Evolutionary conservation across 2,797 vertebrate genomes (phyloP).

Genomic region (Hozukius guyotensis): DNA sequence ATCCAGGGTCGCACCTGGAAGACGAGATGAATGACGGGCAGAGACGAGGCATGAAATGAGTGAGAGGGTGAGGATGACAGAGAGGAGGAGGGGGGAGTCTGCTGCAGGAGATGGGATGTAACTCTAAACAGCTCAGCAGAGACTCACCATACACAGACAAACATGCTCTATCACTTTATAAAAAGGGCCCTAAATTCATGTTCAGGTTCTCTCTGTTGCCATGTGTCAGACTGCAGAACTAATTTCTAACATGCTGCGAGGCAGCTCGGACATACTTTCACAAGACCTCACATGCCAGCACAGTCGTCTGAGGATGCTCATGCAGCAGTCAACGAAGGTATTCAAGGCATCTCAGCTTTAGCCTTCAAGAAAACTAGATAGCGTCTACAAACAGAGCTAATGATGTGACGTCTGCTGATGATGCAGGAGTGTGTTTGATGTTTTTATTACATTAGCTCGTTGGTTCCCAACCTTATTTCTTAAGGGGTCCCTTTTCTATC

Average conservation of each 20-base stretch:
- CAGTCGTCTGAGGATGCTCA: conserved; percentile 49
- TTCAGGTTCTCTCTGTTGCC: background rate
- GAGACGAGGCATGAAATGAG: conserved; percentile 18
- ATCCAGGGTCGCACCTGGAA: conserved; percentile 64
- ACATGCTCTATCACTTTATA: conserved; percentile 32
- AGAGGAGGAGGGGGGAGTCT: background rate
- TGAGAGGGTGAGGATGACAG: background rate
- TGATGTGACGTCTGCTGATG: background rate
- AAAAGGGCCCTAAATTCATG: background rate
- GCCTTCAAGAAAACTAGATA: conserved; percentile 16
- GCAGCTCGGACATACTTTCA: background rate
- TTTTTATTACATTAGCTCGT: conserved; percentile 8
- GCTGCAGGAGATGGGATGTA: conserved; percentile 34
- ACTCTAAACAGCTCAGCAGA: conserved; percentile 43
- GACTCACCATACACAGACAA: conserved; percentile 23
- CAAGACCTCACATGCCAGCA: conserved; percentile 47
- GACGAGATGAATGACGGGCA: conserved; percentile 31
- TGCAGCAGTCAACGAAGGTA: conserved; percentile 55
- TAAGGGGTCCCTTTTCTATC: too few relatives aligned
- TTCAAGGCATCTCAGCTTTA: conserved; percentile 32
- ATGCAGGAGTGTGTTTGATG: conserved; percentile 1
- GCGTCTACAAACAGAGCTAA: conserved; percentile 1
- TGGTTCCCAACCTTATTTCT: too few relatives aligned
- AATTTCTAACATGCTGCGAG: conserved; percentile 46
- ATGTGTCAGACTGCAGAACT: conserved; percentile 2